phyloP scores from a whole-genome alignment of 2,888 invertebrate species.

The Baronia brevicornis region DNA sequence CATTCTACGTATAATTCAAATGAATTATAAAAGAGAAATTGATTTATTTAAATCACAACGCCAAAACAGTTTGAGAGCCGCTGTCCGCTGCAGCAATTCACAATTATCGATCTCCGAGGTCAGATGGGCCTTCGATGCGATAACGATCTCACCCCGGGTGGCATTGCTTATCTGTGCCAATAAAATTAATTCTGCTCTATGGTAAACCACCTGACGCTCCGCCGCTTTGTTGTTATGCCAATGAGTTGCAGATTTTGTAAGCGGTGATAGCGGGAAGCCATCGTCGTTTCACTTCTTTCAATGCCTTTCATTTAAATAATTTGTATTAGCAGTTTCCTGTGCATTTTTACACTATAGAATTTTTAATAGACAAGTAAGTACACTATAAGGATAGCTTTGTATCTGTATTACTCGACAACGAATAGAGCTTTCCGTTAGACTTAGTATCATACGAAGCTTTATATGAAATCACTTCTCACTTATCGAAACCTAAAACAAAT shows the following conservation, averaged over 20 bases:
- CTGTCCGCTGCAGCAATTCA: constrained; percentile 24
- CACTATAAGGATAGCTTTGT: no score
- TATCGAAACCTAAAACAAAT: constrained; percentile 2
- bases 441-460: no score
- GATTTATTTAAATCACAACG: constrained; percentile 13
- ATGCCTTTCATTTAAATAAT: no score
- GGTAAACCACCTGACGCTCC: constrained; percentile 22
- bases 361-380: no score
- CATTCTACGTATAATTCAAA: no score
- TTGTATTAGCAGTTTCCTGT: no score
- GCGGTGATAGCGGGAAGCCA: no score
- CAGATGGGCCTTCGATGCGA: constrained; percentile 25
- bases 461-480: no score
- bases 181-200: constrained; percentile 38
- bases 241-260: constrained; percentile 3
- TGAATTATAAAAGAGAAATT: constrained; percentile 10
- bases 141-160: constrained; percentile 36
- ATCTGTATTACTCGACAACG: no score
- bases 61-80: constrained; percentile 24
- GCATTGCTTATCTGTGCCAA: constrained; percentile 32
- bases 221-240: constrained; percentile 21
- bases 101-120: constrained; percentile 41
- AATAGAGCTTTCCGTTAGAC: no score
- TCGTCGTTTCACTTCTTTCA: no score
- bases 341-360: no score